Evolutionary conservation across 2,888 invertebrate genomes (phyloP), one percentile per base, ranked within the genome.

Genomic region (Caenorhabditis japonica): DNA sequence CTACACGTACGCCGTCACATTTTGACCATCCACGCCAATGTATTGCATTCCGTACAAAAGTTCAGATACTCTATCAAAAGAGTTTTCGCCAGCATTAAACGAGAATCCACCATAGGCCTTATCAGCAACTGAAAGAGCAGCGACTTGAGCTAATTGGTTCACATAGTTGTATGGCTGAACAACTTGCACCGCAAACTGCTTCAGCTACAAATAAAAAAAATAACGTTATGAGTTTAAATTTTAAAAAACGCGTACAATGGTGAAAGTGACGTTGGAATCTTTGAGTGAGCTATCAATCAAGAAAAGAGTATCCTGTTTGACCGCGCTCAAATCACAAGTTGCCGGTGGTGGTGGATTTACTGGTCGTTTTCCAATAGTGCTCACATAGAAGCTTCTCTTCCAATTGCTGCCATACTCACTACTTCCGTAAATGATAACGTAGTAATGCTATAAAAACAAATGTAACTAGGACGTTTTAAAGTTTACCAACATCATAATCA

Each of bases 301-400:
- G 73, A 83, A 80, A 3, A 80, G 46, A 8, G 80, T 79, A 43
- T 83, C 83, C 39, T 77, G 78, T 55, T 75, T 72, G 5, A 75
- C 69, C 2, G 51, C 33, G 23, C 39, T 53, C 1, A 82, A 69
- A 41, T 77, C 71, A 46, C 82, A 82, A 23, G 51, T 56, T 12
- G 80, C 79, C 33, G 78, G 76, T 34, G 81, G 73, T 25, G 80
- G 80, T 39, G 66, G 64, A 4, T 46, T 61, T 21, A 51, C 49
- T 21, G 79, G 78, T 10, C 78, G 41, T 10, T 38, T 17, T 8
- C 58, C 64, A 19, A 80, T 75, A 38, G 76, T 74, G 38, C 74
- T 77, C 2, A 75, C 76, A 19, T 61, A 49, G 74, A 77, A 82
- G 68, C 69, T 80, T 58, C 82, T 72, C 46, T 72, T 64, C 75